Base-by-base conservation (phyloP, 1,140 invertebrate species). In the Drosophila ananassae region DNA sequence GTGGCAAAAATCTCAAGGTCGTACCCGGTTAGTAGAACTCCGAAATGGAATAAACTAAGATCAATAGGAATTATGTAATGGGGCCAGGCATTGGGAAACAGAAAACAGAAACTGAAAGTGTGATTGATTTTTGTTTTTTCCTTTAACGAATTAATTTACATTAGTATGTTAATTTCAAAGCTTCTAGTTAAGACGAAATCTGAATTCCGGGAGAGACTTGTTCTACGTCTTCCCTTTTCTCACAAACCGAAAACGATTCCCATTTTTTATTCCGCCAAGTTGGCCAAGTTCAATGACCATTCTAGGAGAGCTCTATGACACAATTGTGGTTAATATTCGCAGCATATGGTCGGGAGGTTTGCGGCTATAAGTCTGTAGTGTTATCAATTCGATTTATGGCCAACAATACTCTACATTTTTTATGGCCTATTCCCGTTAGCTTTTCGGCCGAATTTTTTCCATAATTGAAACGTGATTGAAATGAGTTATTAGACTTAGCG, bases 401-500 rank as follows among this genome's bases (percentile, higher is more conserved):
- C 67, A 39, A 69, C 68, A 72, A 67, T 76, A 64, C 58, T 84
- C 81, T 62, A 77, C 51, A 74, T 83, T 77, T 83, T 89, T 89
- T 89, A 89, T 83, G 30, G 48, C 46, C 48, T 28, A 62, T 72
- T 58, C 79, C 83, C 83, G 83, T 89, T 89, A 89, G 63, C 39
- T 41, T 77, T 63, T 68, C 59, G 61, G 30, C 47, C 69, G 68
- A 79, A 79, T 77, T 87, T 61, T 72, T 79, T 74, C 67, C 79
- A 90, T 90, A 90, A 90, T 90, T 63, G 56, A 78, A 78, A 90
- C 83, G 89, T 90, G 89, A 32, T 37, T 34, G 24, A 52, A 37
- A 61, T 89, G 58, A 17, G n/a, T 3, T 41, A 47, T 9, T 1
- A 0, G 1, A 2, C 5, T n/a, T 12, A 37, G 9, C 48, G 21